Conservation (phyloP, 2,888 invertebrate species). For the Mechanitis mazaeus region DNA sequence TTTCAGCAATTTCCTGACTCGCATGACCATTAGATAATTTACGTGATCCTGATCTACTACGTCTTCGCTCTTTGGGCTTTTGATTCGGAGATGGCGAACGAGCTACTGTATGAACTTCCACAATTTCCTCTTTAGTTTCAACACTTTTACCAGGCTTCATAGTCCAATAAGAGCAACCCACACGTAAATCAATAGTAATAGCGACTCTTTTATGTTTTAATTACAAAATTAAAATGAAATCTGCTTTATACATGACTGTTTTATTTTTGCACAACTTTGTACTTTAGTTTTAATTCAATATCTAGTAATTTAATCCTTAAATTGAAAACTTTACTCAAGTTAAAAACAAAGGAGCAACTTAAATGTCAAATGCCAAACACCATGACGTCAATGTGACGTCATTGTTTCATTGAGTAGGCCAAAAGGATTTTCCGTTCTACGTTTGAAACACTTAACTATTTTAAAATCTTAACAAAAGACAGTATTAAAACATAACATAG, state of each 20-base stretch:
- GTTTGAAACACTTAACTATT: constrained; percentile 4
- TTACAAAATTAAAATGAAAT: constrained; percentile 2
- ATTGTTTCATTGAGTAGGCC: constrained; percentile 21
- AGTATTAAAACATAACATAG: too few species aligned
- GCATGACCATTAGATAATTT: constrained; percentile 64
- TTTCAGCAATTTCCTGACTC: constrained; percentile 35
- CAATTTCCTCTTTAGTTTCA: constrained; percentile 63
- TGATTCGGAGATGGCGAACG: constrained; percentile 66
- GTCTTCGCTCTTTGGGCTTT: constrained; percentile 47
- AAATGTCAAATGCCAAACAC: constrained; percentile 45
- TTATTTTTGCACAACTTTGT: constrained; percentile 21
- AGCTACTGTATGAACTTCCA: constrained; percentile 61
- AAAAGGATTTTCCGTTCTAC: constrained; percentile 26
- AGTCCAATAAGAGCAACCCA: constrained; percentile 10
- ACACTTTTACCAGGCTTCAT: constrained; percentile 67
- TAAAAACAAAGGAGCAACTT: constrained; percentile 34
- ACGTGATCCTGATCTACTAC: constrained; percentile 57
- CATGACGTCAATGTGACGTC: constrained; percentile 67
- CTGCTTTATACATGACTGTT: background rate
- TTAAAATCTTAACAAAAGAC: too few species aligned
- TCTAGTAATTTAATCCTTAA: constrained; percentile 40
- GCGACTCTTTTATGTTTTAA: constrained; percentile 3
- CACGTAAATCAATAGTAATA: constrained; percentile 10
- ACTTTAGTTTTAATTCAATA: constrained; percentile 13
- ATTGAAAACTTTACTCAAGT: constrained; percentile 31